Evolutionary conservation across 2,113 vertebrate species (phyloP).

Genomic region (Amphiprion ocellaris): DNA sequence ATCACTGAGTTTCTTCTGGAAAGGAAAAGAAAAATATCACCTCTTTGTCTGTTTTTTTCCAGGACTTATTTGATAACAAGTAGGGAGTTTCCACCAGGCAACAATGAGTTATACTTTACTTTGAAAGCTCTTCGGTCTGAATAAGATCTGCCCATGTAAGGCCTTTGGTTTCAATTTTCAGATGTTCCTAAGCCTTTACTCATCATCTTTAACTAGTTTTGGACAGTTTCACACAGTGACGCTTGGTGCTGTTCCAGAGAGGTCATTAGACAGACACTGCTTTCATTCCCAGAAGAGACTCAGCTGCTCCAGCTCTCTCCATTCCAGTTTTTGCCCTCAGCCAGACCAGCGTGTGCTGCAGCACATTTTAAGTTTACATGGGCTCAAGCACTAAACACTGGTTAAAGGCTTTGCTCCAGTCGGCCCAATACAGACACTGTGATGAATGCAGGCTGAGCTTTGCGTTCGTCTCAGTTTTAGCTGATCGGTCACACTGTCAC

Average conservation of each 20-base stretch:
- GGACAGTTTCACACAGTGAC: neutral
- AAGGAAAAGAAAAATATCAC: neutral
- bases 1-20: neutral
- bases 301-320: slow-evolving; percentile 16
- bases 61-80: neutral
- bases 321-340: slow-evolving; percentile 20
- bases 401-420: slow-evolving; percentile 18
- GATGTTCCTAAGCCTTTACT: slow-evolving; percentile 18
- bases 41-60: neutral
- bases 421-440: neutral
- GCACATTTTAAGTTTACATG: slow-evolving; percentile 29
- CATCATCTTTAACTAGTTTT: slow-evolving; percentile 1
- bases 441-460: slow-evolving; percentile 5
- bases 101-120: neutral
- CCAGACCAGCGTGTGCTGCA: neutral
- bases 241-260: slow-evolving; percentile 19
- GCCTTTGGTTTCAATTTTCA: neutral
- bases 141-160: neutral
- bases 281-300: slow-evolving; percentile 12
- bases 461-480: slow-evolving; percentile 2
- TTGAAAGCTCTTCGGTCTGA: neutral
- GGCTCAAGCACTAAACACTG: slow-evolving; percentile 1
- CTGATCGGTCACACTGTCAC: neutral
- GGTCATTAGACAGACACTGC: neutral
- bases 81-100: neutral